Percentiles rank a stretch among this genome's conserved stretches.
Conservation (phyloP, 1,140 invertebrate species). For the Anadara kagoshimensis region DNA sequence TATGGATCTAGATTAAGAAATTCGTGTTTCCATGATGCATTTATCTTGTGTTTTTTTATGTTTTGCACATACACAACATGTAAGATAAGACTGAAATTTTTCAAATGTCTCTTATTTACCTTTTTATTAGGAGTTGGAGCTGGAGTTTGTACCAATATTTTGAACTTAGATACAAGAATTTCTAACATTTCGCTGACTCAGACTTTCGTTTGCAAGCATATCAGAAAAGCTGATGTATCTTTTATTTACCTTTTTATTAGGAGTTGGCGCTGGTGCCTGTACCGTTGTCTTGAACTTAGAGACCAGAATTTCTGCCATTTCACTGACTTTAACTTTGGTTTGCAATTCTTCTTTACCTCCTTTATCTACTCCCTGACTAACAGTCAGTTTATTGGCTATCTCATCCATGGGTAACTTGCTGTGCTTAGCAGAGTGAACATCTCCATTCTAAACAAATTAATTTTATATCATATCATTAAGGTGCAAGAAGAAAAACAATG, state of each 20-base stretch:
- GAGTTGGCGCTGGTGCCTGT: slow-evolving; percentile 36
- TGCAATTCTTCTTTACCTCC: slow-evolving; percentile 34
- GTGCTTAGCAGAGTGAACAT: slow-evolving; percentile 53
- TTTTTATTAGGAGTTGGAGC: slow-evolving; percentile 33
- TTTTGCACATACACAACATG: too few species aligned
- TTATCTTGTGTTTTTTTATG: too few species aligned
- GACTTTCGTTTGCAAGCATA: slow-evolving; percentile 81
- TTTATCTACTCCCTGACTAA: slow-evolving; percentile 36
- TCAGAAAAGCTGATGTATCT: too few species aligned
- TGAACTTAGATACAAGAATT: slow-evolving; percentile 74
- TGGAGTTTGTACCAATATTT: slow-evolving; percentile 34
- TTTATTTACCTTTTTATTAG: slow-evolving; percentile 11
- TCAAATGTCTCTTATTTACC: not conserved
- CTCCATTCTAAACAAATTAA: slow-evolving; percentile 23
- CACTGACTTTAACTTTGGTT: slow-evolving; percentile 89
- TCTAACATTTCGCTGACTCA: slow-evolving; percentile 92
- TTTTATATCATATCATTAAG: too few species aligned
- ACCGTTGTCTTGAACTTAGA: slow-evolving; percentile 58
- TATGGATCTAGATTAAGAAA: too few species aligned
- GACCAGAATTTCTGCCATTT: slow-evolving; percentile 83
- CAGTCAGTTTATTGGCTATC: slow-evolving; percentile 57
- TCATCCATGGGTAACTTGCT: slow-evolving; percentile 64
- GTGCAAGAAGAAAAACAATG: too few species aligned
- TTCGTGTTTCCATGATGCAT: too few species aligned
- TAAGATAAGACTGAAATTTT: too few species aligned